Evolutionary conservation across 2,797 vertebrate species (phyloP).

Genomic region (Mionectes olivaceus): DNA sequence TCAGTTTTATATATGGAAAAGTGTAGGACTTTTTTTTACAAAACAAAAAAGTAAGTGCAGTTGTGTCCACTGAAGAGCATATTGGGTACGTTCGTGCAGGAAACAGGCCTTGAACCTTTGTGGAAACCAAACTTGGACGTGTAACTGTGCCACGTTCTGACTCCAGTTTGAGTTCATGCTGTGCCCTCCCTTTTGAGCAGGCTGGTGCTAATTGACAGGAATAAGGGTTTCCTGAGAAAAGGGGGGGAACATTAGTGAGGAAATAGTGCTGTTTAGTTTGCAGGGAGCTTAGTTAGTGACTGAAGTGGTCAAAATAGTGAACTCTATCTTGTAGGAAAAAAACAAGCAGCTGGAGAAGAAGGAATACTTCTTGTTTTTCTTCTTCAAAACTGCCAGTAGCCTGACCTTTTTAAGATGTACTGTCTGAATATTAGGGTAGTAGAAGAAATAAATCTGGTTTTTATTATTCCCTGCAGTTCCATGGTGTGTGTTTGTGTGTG

Average conservation of each 20-base stretch:
- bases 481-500: not conserved
- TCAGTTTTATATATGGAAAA: not conserved
- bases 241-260: not conserved
- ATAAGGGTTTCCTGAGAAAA: not conserved
- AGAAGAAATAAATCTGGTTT: not conserved
- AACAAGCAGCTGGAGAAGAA: not conserved
- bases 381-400: not conserved
- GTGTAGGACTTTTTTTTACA: not conserved
- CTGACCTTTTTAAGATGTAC: not conserved
- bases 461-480: not conserved
- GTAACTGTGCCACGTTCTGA: not conserved
- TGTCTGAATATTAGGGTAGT: accelerated
- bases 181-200: not conserved
- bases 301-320: not conserved
- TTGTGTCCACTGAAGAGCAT: not conserved
- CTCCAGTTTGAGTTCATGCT: not conserved
- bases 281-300: not conserved
- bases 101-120: not conserved
- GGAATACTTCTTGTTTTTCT: not conserved
- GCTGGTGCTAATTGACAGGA: not conserved
- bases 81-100: not conserved
- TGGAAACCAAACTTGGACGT: not conserved
- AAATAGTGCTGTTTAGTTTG: not conserved
- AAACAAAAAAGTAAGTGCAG: too few species aligned
- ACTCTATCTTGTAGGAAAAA: not conserved